Conservation (phyloP, 2,113 vertebrate species). For the Xiphophorus hellerii region DNA sequence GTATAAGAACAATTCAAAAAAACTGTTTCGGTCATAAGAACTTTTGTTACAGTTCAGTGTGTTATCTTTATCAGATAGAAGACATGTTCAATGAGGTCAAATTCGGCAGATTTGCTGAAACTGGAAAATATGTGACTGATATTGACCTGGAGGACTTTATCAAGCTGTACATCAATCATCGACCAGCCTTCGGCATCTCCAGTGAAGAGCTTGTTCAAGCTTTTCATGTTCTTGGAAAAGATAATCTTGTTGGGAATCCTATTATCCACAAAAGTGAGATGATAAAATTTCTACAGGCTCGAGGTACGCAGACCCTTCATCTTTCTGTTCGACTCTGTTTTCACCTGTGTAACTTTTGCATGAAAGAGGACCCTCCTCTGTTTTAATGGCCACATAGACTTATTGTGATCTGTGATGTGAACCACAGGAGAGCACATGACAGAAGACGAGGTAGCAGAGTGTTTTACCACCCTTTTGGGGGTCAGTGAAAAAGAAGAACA, state of each 20-base stretch:
- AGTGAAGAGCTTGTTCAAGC: conserved; percentile 71
- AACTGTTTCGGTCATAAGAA: neutral
- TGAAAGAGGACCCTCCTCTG: neutral
- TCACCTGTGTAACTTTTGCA: neutral
- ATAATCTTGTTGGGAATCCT: conserved; percentile 64
- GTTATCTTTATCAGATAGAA: conserved; percentile 81
- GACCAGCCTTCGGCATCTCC: conserved; percentile 84
- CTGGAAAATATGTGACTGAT: conserved; percentile 83
- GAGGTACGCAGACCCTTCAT: conserved; percentile 76
- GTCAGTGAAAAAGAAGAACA: conserved; percentile 54
- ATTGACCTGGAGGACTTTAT: conserved; percentile 89
- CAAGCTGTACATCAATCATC: conserved; percentile 92
- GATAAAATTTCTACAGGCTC: conserved; percentile 83
- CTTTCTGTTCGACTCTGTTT: neutral
- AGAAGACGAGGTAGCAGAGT: conserved; percentile 84
- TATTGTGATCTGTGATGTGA: neutral
- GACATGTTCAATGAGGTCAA: conserved; percentile 92
- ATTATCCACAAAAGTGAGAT: conserved; percentile 82
- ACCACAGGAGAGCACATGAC: conserved; percentile 89
- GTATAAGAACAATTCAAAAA: conserved; percentile 64
- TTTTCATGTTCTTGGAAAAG: conserved; percentile 83
- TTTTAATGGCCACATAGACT: conserved; percentile 3
- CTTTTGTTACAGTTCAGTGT: neutral
- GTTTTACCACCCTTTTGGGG: conserved; percentile 83
- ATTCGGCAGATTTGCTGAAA: conserved; percentile 87